Base-by-base conservation (phyloP, 2,888 invertebrate species). In the Hartigia nigra region DNA sequence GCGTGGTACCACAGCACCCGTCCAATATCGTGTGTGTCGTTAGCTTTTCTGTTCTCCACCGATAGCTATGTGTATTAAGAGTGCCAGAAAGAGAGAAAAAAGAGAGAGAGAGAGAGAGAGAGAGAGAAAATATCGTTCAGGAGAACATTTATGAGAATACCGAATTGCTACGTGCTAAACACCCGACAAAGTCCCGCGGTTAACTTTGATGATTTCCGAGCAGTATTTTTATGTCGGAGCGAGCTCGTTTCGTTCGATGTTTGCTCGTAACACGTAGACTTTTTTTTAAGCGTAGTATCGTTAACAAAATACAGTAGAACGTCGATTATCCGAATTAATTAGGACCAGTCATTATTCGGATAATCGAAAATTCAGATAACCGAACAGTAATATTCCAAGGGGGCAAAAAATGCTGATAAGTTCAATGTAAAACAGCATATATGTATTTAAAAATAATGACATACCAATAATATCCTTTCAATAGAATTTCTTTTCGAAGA, bases 101-200 rank as follows among this genome's bases (percentile, higher is more conserved):
- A 78, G 35, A 76, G 72, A 70, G 74, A 32, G 76, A 78, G 74
- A 77, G 74, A 37, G 76, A 77, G 36, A 31, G 70, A 77, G 34
- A 31, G 72, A 35, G 70, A 76, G 76, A 79, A 79, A 79, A 55
- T 55, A 55, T 55, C 55, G 9, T 23, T 1, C 55, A 55, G 55
- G 23, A 55, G 55, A 55, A 23, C 23, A 23, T 55, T 55, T 55
- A 55, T 23, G 5, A 55, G 55, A 55, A 55, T 55, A 55, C 55
- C 55, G 55, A 55, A 23, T 55, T 23, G 23, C 55, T 23, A 9
- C 23, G 55, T 55, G 55, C 0, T 55, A 55, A 55, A 55, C 55
- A 14, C 55, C 55, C 55, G 55, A 55, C 55, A 55, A 55, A 55
- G 55, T 23, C 55, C 0, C 55, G 55, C 55, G 23, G 55, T 55